Evolutionary conservation across 2,888 invertebrate genomes (phyloP), one percentile per base, ranked within the genome.

Genomic region (Boloria selene): DNA sequence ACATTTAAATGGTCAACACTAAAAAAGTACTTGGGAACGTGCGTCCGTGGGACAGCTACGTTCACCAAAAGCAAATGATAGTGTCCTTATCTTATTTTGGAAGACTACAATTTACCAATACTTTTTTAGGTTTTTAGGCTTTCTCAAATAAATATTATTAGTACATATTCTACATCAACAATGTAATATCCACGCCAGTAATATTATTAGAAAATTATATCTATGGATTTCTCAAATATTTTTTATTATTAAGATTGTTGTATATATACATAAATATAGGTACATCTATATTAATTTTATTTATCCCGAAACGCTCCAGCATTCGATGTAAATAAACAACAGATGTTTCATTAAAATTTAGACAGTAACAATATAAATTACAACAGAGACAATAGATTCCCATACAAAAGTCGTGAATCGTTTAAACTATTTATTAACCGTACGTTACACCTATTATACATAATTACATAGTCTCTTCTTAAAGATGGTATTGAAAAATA

Each of bases 401-500:
- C 67, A 64, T 66, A 68, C 63, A 65, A 68, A 68, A 68, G 61
- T 68, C 52, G 49, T 68, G 54, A 65, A 66, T 64, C 64, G 18
- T 65, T 72, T 66, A 68, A 67, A 56, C 71, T 72, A 71, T 65
- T 55, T 60, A 67, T 65, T 64, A 59, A 68, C 58, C 56, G 56
- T 65, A 68, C 45, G 62, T 58, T 68, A 70, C 60, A 64, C 64
- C 54, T 68, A 68, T 67, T 66, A 71, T 65, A 68, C 69, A 71
- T 66, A 65, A 67, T 69, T 69, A 71, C 69, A 72, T 67, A 72
- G 65, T 70, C 67, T 69, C 71, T 68, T 77, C 77, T 74, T 76
- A 79, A 81, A 79, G 80, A 77, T 84, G 82, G 76, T 74, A 75
- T 85, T 87, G 86, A 83, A 90, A 90, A 85, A 88, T 88, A 90